Base-by-base conservation (phyloP, 2,888 invertebrate species). In the Drosophila cognata region DNA sequence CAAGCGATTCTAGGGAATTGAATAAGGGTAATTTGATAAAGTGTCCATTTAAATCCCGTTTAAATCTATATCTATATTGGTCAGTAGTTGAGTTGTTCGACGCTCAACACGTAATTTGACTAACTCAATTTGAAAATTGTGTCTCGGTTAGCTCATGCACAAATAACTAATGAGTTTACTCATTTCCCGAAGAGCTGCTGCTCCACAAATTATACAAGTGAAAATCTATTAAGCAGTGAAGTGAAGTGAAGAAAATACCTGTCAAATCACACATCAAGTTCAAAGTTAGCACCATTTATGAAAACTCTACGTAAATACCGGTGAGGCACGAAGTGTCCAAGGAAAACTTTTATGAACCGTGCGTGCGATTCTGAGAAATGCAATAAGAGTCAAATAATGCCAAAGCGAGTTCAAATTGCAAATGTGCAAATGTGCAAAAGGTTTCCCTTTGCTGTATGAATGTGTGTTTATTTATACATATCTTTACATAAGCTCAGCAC, bases 401-500 rank as follows among this genome's bases (percentile, higher is more conserved):
- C 21, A 25, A 16, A 16, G 7, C 4, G 7, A 25, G 25, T 46
- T 16, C 25, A 46, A 21, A 21, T 43, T 43, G 43, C 13, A 43
- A 46, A 16, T 25, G 8, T 36, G 36, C 36, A 36, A 36, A 36
- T 36, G 7, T 46, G 46, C 25, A 25, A 25, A 25, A 46, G 4
- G 46, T 25, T 46, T 25, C 25, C 4, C 7, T 25, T 46, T 25
- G 4, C 4, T 16, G 46, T 25, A 4, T 25, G 21, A 35, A 62
- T 21, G 10, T 4, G 0, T 43, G 21, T 38, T 50, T 31, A 7
- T 33, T 50, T 25, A 16, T 18, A 10, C 13, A 52, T 74, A 74
- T 62, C 74, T 67, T 25, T 53, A 35, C 62, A 48, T 70, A 70
- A 74, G 70, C 63, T 63, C 25, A 43, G 41, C 11, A 35, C 13